Percentiles rank a stretch among this genome's conserved stretches.
Evolutionary conservation across 2,888 invertebrate genomes (phyloP).

Genomic region (Amphipoea lucens): DNA sequence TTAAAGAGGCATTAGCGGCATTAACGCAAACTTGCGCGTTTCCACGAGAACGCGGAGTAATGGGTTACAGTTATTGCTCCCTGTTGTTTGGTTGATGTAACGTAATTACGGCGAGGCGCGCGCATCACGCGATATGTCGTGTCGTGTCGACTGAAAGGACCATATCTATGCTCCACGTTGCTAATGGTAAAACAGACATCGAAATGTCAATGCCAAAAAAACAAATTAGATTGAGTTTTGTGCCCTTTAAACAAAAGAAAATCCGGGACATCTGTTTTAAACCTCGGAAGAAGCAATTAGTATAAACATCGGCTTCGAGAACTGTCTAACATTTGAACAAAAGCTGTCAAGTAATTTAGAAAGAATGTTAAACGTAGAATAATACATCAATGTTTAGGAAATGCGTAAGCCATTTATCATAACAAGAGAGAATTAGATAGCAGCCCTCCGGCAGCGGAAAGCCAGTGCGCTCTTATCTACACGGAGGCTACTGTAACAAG

Average conservation of each 20-base stretch:
- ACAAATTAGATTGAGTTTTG: constrained; percentile 7
- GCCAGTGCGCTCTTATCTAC: constrained; percentile 74
- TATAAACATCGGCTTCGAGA: constrained; percentile 38
- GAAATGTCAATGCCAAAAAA: constrained; percentile 40
- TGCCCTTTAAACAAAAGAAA: constrained; percentile 28
- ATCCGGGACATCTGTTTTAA: constrained; percentile 3
- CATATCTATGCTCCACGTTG: constrained; percentile 19
- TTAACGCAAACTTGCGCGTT: constrained; percentile 74
- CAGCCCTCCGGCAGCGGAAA: constrained; percentile 67
- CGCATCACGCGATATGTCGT: constrained; percentile 79
- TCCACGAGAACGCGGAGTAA: constrained; percentile 71
- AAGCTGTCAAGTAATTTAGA: constrained; percentile 59
- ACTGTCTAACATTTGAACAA: constrained; percentile 49
- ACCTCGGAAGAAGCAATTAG: constrained; percentile 35
- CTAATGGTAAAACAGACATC: constrained; percentile 13
- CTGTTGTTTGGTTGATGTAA: constrained; percentile 78
- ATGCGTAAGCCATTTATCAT: constrained; percentile 73
- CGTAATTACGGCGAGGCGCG: constrained; percentile 75
- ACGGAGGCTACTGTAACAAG: constrained; percentile 74
- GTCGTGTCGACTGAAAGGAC: constrained; percentile 48
- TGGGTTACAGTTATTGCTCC: constrained; percentile 78
- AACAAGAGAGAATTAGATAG: constrained; percentile 70
- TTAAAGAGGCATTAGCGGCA: constrained; percentile 69
- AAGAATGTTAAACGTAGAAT: constrained; percentile 66
- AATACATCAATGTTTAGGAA: constrained; percentile 69